A percentile compares a stretch with the other conserved stretches of the same genome.
Conservation (phyloP, 2,888 invertebrate species). For the Himalopsyche tibetana region DNA sequence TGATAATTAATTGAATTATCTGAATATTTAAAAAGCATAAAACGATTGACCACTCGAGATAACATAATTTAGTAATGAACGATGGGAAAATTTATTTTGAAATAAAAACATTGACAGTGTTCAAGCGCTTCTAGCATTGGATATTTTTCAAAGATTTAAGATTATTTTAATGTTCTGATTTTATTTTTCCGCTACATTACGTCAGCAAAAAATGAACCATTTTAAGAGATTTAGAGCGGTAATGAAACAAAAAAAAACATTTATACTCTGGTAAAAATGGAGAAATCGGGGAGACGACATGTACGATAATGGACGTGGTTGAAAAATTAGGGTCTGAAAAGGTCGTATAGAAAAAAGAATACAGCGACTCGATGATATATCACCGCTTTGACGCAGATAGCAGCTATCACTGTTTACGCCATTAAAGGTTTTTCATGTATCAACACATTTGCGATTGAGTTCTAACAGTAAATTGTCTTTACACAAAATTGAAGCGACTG, state of each 20-base stretch:
- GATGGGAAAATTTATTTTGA: too few species aligned
- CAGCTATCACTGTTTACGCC: slow-evolving; percentile 63
- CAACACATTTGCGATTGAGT: slow-evolving; percentile 40
- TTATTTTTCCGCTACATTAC: slow-evolving; percentile 28
- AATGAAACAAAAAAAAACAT: slow-evolving; percentile 60
- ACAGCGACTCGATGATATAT: slow-evolving; percentile 64
- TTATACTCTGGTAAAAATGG: slow-evolving; percentile 54
- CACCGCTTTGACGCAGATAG: slow-evolving; percentile 62
- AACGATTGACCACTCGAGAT: too few species aligned
- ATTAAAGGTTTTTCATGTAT: slow-evolving; percentile 47
- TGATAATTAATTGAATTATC: too few species aligned
- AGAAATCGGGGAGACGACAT: slow-evolving; percentile 64
- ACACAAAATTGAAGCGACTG: not conserved
- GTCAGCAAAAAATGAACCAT: slow-evolving; percentile 18
- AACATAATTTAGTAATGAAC: too few species aligned
- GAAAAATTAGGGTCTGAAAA: slow-evolving; percentile 65
- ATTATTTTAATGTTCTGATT: not conserved
- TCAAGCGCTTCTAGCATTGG: too few species aligned
- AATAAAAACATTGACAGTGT: too few species aligned
- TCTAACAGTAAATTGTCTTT: slow-evolving; percentile 37
- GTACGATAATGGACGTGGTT: slow-evolving; percentile 64
- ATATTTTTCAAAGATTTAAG: not conserved
- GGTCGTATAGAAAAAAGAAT: slow-evolving; percentile 62
- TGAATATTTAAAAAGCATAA: too few species aligned
- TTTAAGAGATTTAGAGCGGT: slow-evolving; percentile 53